These are phyloP conservation scores for Episyrphus balteatus DNA, from an alignment of 1,140 invertebrate species.

Conservation along the genomic window DNA sequence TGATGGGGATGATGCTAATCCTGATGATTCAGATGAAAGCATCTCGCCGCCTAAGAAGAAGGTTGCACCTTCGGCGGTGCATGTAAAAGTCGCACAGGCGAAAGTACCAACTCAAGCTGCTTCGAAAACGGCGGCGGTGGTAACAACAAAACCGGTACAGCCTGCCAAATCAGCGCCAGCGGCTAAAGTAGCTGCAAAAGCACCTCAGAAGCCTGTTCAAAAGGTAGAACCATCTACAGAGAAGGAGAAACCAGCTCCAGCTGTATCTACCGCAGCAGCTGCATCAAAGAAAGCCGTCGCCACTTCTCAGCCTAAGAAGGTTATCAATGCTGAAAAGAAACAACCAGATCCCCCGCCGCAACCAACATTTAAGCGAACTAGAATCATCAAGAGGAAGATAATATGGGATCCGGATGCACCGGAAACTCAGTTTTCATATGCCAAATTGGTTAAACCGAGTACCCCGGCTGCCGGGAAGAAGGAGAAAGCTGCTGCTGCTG, in stretches of 20 bases:
- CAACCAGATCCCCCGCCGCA: slow-evolving; percentile 5
- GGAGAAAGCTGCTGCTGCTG: neutral
- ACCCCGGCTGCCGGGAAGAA: neutral
- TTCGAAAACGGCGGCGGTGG: slow-evolving; percentile 9
- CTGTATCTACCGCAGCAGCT: slow-evolving; percentile 17
- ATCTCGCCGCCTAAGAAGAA: neutral
- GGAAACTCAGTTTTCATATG: slow-evolving; percentile 37
- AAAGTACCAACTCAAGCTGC: neutral
- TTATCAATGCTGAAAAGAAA: slow-evolving; percentile 1
- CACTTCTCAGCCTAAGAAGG: neutral
- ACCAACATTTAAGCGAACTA: slow-evolving; percentile 37
- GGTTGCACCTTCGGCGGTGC: neutral
- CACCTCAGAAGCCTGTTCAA: neutral
- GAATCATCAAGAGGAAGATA: slow-evolving; percentile 54
- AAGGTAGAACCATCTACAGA: neutral
- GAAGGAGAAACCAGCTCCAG: slow-evolving; percentile 27
- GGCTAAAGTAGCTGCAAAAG: neutral
- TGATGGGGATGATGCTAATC: slow-evolving; percentile 8
- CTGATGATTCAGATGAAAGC: neutral
- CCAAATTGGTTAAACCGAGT: slow-evolving; percentile 15
- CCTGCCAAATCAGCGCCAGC: neutral
- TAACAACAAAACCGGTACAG: neutral
- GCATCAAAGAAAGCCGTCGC: slow-evolving; percentile 1
- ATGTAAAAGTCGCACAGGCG: neutral
- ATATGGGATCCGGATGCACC: slow-evolving; percentile 58